These are phyloP conservation scores for Rhabdornis inornatus DNA, from an alignment of 2,113 vertebrate genomes.

Conservation along the genomic window DNA sequence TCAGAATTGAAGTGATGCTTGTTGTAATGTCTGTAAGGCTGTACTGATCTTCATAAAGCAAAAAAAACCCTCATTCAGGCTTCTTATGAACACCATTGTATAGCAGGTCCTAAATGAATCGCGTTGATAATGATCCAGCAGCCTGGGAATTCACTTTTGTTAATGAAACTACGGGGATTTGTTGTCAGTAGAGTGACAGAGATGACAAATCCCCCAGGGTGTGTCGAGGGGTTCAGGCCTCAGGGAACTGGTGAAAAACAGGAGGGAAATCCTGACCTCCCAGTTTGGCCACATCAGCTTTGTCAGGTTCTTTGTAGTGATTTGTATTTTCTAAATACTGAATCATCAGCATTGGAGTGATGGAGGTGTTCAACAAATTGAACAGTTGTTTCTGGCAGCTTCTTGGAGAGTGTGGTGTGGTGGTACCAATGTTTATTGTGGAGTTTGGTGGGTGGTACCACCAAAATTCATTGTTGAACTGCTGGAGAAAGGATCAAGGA, in stretches of 20 bases:
- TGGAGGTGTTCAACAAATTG: background rate
- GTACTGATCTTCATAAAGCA: background rate
- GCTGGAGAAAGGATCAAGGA: background rate
- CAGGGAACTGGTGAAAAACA: background rate
- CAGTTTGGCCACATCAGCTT: background rate
- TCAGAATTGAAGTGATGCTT: background rate
- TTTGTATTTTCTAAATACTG: background rate
- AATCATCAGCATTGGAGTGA: background rate
- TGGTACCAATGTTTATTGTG: background rate
- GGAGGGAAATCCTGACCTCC: background rate
- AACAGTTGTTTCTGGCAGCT: background rate
- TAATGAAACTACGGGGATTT: background rate
- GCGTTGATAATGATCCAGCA: background rate
- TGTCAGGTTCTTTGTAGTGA: background rate
- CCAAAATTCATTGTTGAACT: background rate
- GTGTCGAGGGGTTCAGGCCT: background rate
- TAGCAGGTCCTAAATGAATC: background rate
- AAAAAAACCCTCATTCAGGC: background rate
- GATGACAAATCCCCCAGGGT: background rate
- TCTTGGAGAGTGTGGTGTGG: background rate
- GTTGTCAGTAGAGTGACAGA: background rate
- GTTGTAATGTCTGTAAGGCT: background rate
- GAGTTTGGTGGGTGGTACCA: background rate
- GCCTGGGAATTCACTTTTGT: background rate
- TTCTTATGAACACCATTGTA: accelerated